Percentiles rank a stretch among this genome's conserved stretches.
phyloP scores from a whole-genome alignment of 2,113 vertebrate species.

The Apodemus sylvaticus region DNA sequence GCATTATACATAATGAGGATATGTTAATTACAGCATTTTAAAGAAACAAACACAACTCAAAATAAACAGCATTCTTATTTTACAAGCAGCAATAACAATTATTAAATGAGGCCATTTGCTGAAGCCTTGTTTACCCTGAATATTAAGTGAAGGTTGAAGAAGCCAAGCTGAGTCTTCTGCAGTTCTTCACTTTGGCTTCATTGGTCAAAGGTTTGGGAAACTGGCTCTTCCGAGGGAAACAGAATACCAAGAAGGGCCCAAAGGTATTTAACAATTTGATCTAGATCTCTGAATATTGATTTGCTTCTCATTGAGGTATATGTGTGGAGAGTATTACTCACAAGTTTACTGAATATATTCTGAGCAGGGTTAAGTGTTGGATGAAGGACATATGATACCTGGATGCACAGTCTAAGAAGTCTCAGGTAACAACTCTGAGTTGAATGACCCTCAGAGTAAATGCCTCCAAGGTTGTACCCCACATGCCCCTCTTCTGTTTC shows the following conservation, averaged over 20 bases:
- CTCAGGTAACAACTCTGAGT: neutral
- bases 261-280: neutral
- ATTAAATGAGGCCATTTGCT: conserved; percentile 54
- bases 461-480: fast-evolving
- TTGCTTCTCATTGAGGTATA: neutral
- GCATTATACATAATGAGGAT: conserved; percentile 49
- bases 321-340: neutral
- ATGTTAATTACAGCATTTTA: conserved; percentile 64
- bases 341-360: neutral
- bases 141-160: conserved; percentile 37
- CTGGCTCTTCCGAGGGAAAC: neutral
- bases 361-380: too few relatives aligned
- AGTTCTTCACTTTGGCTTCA: neutral
- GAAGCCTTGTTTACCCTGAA: conserved; percentile 6
- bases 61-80: conserved; percentile 61
- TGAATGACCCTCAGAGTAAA: neutral
- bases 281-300: neutral
- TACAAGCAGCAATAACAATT: conserved; percentile 53
- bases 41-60: conserved; percentile 60
- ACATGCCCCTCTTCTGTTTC: fast-evolving
- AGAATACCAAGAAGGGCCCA: neutral
- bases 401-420: neutral
- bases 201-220: neutral
- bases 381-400: neutral
- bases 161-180: neutral